A percentile compares a stretch with the other conserved stretches of the same genome.
phyloP scores from a whole-genome alignment of 2,888 invertebrate species.

The Apodemia zela region DNA sequence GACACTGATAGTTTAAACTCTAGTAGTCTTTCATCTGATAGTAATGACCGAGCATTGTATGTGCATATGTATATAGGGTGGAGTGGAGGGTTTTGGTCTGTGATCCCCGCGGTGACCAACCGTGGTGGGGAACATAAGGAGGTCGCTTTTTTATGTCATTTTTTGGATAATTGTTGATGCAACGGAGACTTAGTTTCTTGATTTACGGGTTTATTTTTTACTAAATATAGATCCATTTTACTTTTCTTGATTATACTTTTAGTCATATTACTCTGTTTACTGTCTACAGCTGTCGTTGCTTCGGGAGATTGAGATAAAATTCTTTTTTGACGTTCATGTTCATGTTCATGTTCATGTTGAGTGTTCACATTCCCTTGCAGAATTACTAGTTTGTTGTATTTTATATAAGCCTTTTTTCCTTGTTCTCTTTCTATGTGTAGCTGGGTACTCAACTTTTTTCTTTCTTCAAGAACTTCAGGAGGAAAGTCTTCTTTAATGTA shows the following conservation, averaged over 20 bases:
- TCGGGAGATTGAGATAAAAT: constrained; percentile 3
- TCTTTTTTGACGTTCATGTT: constrained; percentile 5
- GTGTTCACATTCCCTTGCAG: not conserved
- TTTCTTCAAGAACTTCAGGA: constrained; percentile 13
- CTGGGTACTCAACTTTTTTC: constrained; percentile 15
- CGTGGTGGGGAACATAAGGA: constrained; percentile 21
- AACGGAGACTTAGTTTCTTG: not conserved
- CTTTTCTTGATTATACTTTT: not conserved
- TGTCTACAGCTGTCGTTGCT: not conserved
- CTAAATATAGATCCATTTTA: not conserved
- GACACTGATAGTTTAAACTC: constrained; percentile 22
- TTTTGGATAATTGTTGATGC: not conserved
- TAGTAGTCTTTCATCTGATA: constrained; percentile 21
- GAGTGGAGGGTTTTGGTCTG: constrained; percentile 27
- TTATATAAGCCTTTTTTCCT: not conserved
- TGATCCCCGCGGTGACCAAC: constrained; percentile 23
- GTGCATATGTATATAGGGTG: constrained; percentile 24
- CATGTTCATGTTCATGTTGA: not conserved
- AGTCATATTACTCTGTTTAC: not conserved
- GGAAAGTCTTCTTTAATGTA: constrained; percentile 18
- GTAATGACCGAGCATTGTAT: constrained; percentile 25
- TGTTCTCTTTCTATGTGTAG: constrained; percentile 5
- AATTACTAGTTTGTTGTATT: constrained; percentile 8
- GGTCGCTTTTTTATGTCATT: constrained; percentile 7
- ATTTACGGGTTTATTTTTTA: not conserved